Base-by-base conservation (phyloP, 2,888 invertebrate species). In the Perithous albicinctus region DNA sequence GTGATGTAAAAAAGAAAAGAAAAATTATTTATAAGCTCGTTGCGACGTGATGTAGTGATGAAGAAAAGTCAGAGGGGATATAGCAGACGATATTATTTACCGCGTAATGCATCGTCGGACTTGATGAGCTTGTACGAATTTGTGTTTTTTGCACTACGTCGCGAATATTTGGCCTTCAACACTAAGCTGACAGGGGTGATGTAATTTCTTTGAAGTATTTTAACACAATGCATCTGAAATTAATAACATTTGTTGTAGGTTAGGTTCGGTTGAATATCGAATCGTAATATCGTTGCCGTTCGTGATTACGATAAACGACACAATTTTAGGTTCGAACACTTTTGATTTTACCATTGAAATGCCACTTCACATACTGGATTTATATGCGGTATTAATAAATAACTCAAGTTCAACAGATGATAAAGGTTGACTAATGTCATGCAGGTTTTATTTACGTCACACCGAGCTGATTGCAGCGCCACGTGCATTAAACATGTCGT, bases 141-240 rank as follows among this genome's bases (percentile, higher is more conserved):
- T 0, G 88, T 91, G 63, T 87, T 91, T 70, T 90, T 88, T 15
- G 91, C 89, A 70, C 90, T 92, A 7, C 91, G 88, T 78, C 92
- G 88, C 2, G 92, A 92, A 83, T 91, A 92, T 70, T 85, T 85
- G 1, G 86, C 89, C 77, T 86, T 90, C 61, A 86, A 82, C 46
- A 91, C 61, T 6, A 88, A 56, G 78, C 87, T 89, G 59, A 88
- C 81, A 59, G 89, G 82, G 66, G 78, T 85, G 67, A 84, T 80
- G 86, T 88, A 89, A 85, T 85, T 85, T 80, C 80, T 88, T 72
- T 87, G 88, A 78, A 89, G 85, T 87, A 88, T 86, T 84, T 88
- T 92, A 84, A 88, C 74, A 87, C 88, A 89, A 88, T 90, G 84
- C 92, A 92, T 92, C 92, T 92, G 89, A 85, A 91, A 89, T n/a